A percentile compares a stretch with the other conserved stretches of the same genome.
Evolutionary conservation across 2,113 vertebrate genomes (phyloP).

Genomic region (Channa maculata): DNA sequence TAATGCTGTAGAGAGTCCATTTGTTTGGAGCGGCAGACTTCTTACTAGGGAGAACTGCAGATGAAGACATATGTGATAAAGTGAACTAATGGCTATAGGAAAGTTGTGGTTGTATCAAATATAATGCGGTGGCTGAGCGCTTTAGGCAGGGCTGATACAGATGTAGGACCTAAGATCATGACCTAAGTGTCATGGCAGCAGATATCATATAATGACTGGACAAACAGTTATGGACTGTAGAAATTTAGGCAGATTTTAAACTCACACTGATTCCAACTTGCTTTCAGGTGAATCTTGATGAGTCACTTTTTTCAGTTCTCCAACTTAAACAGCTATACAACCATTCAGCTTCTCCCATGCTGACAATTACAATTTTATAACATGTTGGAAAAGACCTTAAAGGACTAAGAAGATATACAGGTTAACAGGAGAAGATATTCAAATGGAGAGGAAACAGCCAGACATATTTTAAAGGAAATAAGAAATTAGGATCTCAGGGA

Average conservation of each 20-base stretch:
- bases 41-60: neutral
- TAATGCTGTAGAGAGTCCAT: slow-evolving; percentile 3
- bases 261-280: too few relatives aligned
- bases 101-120: slow-evolving; percentile 1
- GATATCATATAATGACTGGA: too few relatives aligned
- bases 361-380: too few relatives aligned
- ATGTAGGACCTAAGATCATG: neutral
- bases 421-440: too few relatives aligned
- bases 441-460: neutral
- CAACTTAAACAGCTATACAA: too few relatives aligned
- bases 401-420: neutral
- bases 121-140: slow-evolving; percentile 1
- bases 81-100: neutral
- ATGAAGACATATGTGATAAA: slow-evolving; percentile 26
- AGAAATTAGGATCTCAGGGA: neutral
- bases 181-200: too few relatives aligned
- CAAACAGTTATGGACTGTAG: too few relatives aligned
- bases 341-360: too few relatives aligned
- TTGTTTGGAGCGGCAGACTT: neutral
- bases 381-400: neutral
- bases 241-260: too few relatives aligned
- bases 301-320: too few relatives aligned
- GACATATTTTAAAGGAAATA: neutral
- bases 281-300: too few relatives aligned
- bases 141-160: neutral